Conservation (phyloP, 1,140 invertebrate genomes). For the Drosophila quadrilineata region DNA sequence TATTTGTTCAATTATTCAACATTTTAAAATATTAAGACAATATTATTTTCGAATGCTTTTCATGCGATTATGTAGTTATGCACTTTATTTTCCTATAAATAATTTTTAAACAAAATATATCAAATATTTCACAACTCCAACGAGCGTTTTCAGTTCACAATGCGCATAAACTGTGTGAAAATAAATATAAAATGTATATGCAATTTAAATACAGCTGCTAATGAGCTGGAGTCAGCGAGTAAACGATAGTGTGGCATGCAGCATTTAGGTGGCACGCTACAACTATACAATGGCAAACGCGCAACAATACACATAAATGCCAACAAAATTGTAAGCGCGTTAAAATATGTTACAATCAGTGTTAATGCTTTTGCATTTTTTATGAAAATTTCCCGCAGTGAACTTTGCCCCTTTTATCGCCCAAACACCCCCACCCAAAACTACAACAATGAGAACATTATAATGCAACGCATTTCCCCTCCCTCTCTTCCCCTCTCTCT, state of each 20-base stretch:
- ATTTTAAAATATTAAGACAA: too few species aligned
- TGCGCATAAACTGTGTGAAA: too few species aligned
- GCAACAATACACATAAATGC: slow-evolving; percentile 37
- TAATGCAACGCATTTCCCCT: slow-evolving; percentile 62
- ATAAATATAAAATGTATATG: slow-evolving; percentile 7
- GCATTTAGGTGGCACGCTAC: too few species aligned
- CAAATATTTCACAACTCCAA: too few species aligned
- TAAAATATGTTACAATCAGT: slow-evolving; percentile 76
- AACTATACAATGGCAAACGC: background rate
- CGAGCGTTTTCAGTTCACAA: too few species aligned
- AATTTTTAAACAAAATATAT: too few species aligned
- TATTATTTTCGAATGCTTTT: too few species aligned
- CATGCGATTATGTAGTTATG: too few species aligned
- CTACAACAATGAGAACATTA: slow-evolving; percentile 59
- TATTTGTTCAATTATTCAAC: too few species aligned
- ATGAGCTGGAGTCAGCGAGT: slow-evolving; percentile 10
- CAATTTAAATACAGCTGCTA: slow-evolving; percentile 8
- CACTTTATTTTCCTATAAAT: too few species aligned
- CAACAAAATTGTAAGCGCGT: slow-evolving; percentile 38
- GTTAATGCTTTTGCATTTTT: slow-evolving; percentile 71
- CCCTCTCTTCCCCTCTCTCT: too few species aligned
- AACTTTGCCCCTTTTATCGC: slow-evolving; percentile 24
- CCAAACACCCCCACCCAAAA: too few species aligned
- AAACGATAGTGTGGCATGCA: background rate
- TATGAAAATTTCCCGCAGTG: slow-evolving; percentile 63